Evolutionary conservation across 2,797 vertebrate genomes (phyloP).

Genomic region (Clamator glandarius): DNA sequence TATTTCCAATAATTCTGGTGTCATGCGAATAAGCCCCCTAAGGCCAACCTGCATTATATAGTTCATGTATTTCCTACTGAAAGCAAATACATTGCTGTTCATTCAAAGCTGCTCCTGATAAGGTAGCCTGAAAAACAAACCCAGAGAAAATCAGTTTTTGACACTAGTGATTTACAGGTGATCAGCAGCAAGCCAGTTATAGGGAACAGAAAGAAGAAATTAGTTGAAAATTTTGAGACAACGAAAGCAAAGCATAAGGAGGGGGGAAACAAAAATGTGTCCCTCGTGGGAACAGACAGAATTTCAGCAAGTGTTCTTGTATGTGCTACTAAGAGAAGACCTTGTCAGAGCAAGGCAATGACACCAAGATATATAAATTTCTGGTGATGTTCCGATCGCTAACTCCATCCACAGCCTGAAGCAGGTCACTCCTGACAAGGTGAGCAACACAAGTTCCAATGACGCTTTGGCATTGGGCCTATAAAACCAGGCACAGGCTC

Average conservation of each 20-base stretch:
- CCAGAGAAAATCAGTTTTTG: background rate
- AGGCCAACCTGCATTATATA: background rate
- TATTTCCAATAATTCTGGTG: background rate
- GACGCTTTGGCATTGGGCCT: background rate
- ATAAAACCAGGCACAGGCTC: background rate
- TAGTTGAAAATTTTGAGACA: background rate
- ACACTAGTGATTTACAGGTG: background rate
- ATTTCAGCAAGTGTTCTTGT: background rate
- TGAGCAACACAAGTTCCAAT: background rate
- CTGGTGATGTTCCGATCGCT: fast-evolving
- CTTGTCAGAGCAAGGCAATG: background rate
- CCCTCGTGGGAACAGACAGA: background rate
- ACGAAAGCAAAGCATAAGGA: background rate
- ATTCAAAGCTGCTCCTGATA: background rate
- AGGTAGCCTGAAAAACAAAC: background rate
- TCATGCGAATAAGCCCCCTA: background rate
- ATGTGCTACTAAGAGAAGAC: background rate
- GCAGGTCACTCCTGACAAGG: background rate
- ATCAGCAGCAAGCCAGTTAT: background rate
- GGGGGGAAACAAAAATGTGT: fast-evolving
- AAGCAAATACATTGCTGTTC: background rate
- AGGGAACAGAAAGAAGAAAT: background rate
- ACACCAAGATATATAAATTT: background rate
- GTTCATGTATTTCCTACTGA: background rate
- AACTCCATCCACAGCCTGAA: background rate